These are phyloP conservation scores for Trichonephila inaurata DNA, from an alignment of 1,140 invertebrate genomes.

Conservation along the genomic window DNA sequence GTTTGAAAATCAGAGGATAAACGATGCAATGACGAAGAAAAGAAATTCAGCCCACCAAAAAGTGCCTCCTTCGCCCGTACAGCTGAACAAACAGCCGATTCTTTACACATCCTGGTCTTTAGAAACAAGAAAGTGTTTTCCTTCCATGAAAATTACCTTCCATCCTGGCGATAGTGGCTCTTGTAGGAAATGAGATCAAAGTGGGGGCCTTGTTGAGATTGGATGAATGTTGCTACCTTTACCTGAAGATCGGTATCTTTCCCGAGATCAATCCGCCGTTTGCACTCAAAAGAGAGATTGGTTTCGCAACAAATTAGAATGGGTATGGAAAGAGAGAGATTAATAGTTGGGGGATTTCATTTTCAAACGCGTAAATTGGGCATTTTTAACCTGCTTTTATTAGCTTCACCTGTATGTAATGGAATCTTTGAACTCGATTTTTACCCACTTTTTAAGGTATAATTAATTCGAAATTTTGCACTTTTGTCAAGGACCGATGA, in stretches of 20 bases:
- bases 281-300: not conserved
- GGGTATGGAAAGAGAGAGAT: constrained; percentile 5
- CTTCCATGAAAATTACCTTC: constrained; percentile 47
- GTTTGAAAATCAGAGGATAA: not conserved
- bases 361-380: not conserved
- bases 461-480: too few species aligned
- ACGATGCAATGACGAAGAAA: not conserved
- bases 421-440: too few species aligned
- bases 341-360: constrained; percentile 7
- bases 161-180: not conserved
- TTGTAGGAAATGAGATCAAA: constrained; percentile 27
- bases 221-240: not conserved
- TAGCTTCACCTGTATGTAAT: too few species aligned
- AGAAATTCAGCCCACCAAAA: not conserved
- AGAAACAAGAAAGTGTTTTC: not conserved
- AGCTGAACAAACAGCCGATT: constrained; percentile 68
- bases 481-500: too few species aligned
- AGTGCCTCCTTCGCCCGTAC: not conserved
- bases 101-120: not conserved
- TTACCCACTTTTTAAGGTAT: too few species aligned
- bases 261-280: constrained; percentile 8
- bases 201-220: not conserved
- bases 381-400: not conserved
- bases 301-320: constrained; percentile 44
- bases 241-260: not conserved